These are phyloP conservation scores for Caenorhabditis imperialis DNA, from an alignment of 2,888 invertebrate genomes.

Conservation along the genomic window DNA sequence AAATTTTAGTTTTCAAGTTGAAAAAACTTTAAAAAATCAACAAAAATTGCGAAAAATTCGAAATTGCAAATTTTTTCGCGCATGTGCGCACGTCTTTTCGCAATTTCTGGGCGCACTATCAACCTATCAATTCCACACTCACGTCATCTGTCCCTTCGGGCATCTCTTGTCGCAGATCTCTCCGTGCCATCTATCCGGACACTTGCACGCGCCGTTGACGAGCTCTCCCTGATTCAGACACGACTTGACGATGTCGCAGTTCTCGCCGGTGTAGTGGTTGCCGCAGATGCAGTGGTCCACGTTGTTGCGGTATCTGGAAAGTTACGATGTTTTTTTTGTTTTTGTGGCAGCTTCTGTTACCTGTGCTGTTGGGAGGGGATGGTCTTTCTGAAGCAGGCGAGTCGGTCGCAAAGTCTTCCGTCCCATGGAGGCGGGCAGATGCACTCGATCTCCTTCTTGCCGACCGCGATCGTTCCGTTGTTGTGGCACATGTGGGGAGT, in stretches of 20 bases:
- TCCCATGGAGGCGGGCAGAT: conserved; percentile 76
- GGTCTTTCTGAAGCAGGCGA: conserved; percentile 76
- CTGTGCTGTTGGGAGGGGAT: conserved; percentile 45
- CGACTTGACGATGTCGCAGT: conserved; percentile 68
- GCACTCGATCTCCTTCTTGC: conserved; percentile 72
- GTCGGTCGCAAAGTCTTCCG: conserved; percentile 72
- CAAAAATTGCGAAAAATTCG: no score
- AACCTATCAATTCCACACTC: conserved; percentile 25
- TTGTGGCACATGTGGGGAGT: conserved; percentile 72
- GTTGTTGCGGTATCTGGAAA: conserved; percentile 57
- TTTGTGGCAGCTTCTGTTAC: no score
- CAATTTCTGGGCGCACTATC: no score
- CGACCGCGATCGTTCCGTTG: conserved; percentile 73
- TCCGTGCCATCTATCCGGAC: conserved; percentile 72
- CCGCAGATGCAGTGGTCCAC: conserved; percentile 71
- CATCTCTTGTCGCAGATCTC: conserved; percentile 74
- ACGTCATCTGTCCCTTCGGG: conserved; percentile 70
- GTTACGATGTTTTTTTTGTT: conserved; percentile 14
- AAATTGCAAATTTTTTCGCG: no score
- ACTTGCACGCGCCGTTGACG: conserved; percentile 66
- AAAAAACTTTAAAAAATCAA: no score
- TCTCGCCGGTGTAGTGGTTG: conserved; percentile 68
- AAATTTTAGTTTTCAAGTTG: no score
- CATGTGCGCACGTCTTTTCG: no score
- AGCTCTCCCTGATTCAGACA: conserved; percentile 71